Evolutionary conservation across 2,797 vertebrate genomes (phyloP), one percentile per base, ranked within the genome.

Genomic region (Neopelma chrysocephalum): DNA sequence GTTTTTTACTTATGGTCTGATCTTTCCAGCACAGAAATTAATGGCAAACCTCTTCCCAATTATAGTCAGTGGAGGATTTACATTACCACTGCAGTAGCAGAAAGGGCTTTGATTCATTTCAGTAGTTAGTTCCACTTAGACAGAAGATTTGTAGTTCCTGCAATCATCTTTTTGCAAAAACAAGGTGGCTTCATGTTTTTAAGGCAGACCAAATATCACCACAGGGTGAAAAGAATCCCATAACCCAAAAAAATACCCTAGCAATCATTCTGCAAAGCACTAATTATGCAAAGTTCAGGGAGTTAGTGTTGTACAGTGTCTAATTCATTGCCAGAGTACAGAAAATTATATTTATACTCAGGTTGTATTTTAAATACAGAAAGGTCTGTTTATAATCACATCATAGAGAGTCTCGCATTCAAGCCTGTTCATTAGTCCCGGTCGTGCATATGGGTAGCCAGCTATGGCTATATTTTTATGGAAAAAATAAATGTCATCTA

Each of bases 351-450:
- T 79, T 84, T 89, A 80, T 73, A 51, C 38, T 80, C 53, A 82
- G 58, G 64, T 53, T 87, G 53, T 82, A 83, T 76, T 95, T 95
- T 93, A 97, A 93, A 94, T 82, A 82, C 48, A 77, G 75, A 82
- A 75, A 23, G 47, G 84, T 66, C 43, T 89, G 56, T 82, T 95
- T 90, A 84, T 87, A 96, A 89, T 66, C 71, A 66, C 0, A 0
- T 85, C 68, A 85, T 26, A 93, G 76, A 64, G n/a, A 72, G 78
- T 73, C 51, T 80, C 0, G 0, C 36, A 82, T 87, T 89, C 68
- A 77, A 66, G 68, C 27, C 56, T 90, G 56, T 76, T 90, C 70
- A 57, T 94, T 94, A 94, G 64, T 77, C 92, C 75, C 75, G 94
- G 90, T 40, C 12, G 0, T 90, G 81, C 71, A 87, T 92, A 82